These are phyloP conservation scores for Eurytoma adleriae DNA, from an alignment of 2,888 invertebrate species.

Conservation along the genomic window DNA sequence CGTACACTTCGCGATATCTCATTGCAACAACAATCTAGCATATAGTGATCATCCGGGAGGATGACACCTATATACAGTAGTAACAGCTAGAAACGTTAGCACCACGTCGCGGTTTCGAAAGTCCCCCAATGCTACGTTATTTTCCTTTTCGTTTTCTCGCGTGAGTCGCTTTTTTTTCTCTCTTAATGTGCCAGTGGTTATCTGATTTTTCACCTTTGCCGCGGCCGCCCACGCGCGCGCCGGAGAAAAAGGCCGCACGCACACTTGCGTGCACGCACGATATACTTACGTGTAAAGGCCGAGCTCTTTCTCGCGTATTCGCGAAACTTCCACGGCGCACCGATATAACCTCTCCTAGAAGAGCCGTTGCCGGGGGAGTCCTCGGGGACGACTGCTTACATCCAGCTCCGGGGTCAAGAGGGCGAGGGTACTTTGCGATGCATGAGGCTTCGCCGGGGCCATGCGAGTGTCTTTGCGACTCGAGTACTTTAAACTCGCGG, in stretches of 20 bases:
- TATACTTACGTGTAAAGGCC: background rate
- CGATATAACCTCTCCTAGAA: slow-evolving; percentile 27
- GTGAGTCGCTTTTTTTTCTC: background rate
- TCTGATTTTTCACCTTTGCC: slow-evolving; percentile 20
- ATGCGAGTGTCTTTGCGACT: background rate
- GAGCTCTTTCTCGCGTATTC: slow-evolving; percentile 36
- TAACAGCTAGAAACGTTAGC: background rate
- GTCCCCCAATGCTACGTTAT: background rate
- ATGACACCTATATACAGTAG: too few species aligned
- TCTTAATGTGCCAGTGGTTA: background rate
- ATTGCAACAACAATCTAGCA: too few species aligned
- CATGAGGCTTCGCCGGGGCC: too few species aligned
- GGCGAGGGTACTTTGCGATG: too few species aligned
- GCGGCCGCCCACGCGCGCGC: slow-evolving; percentile 6
- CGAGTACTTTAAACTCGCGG: too few species aligned
- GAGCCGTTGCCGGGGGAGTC: too few species aligned
- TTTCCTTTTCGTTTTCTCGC: background rate
- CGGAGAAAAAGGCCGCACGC: slow-evolving; percentile 6
- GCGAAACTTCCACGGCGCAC: slow-evolving; percentile 37
- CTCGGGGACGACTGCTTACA: too few species aligned
- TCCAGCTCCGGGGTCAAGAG: too few species aligned
- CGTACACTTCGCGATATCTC: too few species aligned
- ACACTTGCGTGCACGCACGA: background rate
- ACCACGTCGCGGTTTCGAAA: slow-evolving; percentile 20
- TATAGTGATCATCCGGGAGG: too few species aligned